These are phyloP conservation scores for Eupithecia vulgata DNA, from an alignment of 2,888 invertebrate genomes.

Conservation along the genomic window DNA sequence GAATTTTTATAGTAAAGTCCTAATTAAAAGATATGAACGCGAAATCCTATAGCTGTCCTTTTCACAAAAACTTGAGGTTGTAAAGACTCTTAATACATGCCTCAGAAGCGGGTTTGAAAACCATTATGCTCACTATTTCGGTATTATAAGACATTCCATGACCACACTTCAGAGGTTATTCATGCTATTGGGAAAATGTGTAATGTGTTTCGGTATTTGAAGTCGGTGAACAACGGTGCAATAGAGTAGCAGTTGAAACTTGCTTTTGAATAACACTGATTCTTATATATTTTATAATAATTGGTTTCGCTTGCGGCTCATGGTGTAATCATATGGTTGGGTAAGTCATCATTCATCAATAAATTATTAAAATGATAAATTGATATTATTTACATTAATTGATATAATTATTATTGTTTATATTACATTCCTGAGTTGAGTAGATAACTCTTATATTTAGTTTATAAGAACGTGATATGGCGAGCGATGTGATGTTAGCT, in stretches of 20 bases:
- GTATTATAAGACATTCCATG: not conserved
- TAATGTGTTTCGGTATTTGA: not conserved
- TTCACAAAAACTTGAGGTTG: no score
- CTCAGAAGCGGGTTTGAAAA: no score
- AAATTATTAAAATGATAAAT: not conserved
- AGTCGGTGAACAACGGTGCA: not conserved
- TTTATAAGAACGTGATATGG: no score
- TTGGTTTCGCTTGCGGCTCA: conserved; percentile 13
- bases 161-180: not conserved
- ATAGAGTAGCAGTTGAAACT: not conserved
- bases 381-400: no score
- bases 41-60: no score
- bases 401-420: no score
- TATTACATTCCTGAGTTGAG: no score
- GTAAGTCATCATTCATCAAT: conserved; percentile 11
- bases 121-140: conserved; percentile 2
- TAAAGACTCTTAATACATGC: no score
- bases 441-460: no score
- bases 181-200: conserved; percentile 16
- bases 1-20: no score
- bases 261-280: not conserved
- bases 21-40: no score
- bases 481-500: no score
- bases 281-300: not conserved
- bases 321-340: conserved; percentile 16